Evolutionary conservation across 2,797 vertebrate genomes (phyloP).

Genomic region (Anisognathus igniventris): DNA sequence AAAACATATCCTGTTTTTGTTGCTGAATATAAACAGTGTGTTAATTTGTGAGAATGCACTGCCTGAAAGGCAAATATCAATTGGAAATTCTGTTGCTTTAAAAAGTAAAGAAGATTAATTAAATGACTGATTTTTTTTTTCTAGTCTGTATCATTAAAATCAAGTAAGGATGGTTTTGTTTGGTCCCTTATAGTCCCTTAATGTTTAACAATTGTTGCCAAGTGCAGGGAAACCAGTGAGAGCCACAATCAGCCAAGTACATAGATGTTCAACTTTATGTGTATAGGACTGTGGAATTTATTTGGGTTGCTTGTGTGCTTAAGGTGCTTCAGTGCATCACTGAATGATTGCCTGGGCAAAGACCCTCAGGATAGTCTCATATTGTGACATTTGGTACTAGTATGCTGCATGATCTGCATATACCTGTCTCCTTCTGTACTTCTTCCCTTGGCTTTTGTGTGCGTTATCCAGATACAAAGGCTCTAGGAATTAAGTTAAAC

Average conservation of each 20-base stretch:
- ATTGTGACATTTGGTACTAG: not conserved
- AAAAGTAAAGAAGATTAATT: not conserved
- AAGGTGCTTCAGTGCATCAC: not conserved
- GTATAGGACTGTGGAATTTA: not conserved
- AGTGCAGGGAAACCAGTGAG: not conserved
- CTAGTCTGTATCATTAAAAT: not conserved
- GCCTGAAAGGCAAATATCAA: not conserved
- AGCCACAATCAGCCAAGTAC: not conserved
- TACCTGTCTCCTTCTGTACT: not conserved
- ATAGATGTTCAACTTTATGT: not conserved
- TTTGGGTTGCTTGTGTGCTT: not conserved
- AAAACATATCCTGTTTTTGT: not conserved
- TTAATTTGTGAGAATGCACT: not conserved
- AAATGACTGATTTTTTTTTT: not conserved
- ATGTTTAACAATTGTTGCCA: not conserved
- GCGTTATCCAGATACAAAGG: not conserved
- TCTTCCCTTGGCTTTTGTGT: not conserved
- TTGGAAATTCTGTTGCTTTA: not conserved
- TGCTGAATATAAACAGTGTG: not conserved
- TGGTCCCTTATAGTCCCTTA: not conserved
- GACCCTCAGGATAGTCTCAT: not conserved
- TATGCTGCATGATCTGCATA: not conserved
- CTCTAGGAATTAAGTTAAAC: not conserved
- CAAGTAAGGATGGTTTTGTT: not conserved
- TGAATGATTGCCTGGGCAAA: not conserved